These are phyloP conservation scores for Stomorhina lunata DNA, from an alignment of 2,888 invertebrate genomes.

Conservation along the genomic window DNA sequence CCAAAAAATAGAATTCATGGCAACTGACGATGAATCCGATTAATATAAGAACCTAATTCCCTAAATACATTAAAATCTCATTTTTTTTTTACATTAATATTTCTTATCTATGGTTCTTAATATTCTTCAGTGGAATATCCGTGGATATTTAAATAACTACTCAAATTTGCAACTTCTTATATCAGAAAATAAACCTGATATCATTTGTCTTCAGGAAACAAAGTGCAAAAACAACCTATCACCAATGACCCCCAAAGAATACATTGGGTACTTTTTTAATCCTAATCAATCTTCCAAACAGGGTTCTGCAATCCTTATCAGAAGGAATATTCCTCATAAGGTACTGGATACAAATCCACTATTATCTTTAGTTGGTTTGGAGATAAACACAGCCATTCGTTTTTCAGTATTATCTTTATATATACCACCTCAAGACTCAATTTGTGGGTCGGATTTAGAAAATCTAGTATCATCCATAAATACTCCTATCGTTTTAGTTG, in stretches of 20 bases:
- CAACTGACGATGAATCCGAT: too few species aligned
- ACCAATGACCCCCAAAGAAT: not conserved
- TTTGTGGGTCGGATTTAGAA: not conserved
- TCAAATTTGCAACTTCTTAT: slow-evolving; percentile 14
- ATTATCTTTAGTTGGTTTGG: not conserved
- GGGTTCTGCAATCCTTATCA: slow-evolving; percentile 1
- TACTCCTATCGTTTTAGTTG: not conserved
- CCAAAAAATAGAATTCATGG: too few species aligned
- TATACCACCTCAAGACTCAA: too few species aligned
- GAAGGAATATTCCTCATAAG: not conserved
- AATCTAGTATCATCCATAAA: not conserved
- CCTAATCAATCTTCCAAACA: not conserved
- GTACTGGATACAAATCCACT: not conserved
- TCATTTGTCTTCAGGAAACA: slow-evolving; percentile 32
- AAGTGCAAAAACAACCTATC: not conserved
- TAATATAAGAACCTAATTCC: too few species aligned
- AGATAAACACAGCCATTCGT: not conserved
- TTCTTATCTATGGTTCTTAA: too few species aligned
- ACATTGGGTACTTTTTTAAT: slow-evolving; percentile 13
- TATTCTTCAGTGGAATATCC: slow-evolving; percentile 32
- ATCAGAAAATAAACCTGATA: not conserved
- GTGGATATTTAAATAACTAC: slow-evolving; percentile 1
- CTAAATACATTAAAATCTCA: too few species aligned
- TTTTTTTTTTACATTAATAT: too few species aligned
- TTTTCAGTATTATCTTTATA: not conserved